These are phyloP conservation scores for Helogale parvula DNA, from an alignment of 2,113 vertebrate species.

Conservation along the genomic window DNA sequence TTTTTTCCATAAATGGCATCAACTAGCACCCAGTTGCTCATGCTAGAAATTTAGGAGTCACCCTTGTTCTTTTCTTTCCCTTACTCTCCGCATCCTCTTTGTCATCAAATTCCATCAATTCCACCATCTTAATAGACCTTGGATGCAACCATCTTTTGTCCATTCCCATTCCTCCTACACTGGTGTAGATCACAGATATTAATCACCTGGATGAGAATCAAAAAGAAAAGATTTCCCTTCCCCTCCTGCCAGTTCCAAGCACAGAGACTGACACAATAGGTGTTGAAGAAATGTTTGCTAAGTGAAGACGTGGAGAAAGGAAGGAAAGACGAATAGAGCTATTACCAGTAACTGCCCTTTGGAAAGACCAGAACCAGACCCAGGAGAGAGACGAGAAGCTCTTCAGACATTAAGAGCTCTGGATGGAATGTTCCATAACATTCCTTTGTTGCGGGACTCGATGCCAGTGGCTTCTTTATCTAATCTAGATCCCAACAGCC, in stretches of 20 bases:
- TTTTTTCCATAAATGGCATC: not conserved
- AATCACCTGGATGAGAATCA: not conserved
- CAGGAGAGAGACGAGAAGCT: not conserved
- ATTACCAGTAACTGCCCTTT: not conserved
- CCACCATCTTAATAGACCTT: not conserved
- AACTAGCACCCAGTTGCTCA: not conserved
- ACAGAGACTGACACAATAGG: not conserved
- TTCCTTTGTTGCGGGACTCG: not conserved
- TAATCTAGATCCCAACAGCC: not conserved
- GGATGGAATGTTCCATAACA: not conserved
- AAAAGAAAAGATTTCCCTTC: not conserved
- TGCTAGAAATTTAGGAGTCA: not conserved
- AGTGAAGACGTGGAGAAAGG: not conserved
- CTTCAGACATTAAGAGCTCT: not conserved
- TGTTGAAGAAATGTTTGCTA: not conserved
- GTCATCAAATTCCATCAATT: not conserved
- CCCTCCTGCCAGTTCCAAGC: not conserved
- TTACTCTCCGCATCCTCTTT: not conserved
- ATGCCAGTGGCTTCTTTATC: not conserved
- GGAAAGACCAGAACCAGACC: not conserved
- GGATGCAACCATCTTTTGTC: not conserved
- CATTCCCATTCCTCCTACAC: not conserved
- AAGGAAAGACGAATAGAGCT: not conserved
- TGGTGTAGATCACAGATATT: not conserved
- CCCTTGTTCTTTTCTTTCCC: not conserved